Evolutionary conservation across 2,797 vertebrate species (phyloP).

Genomic region (Coluber constrictor): DNA sequence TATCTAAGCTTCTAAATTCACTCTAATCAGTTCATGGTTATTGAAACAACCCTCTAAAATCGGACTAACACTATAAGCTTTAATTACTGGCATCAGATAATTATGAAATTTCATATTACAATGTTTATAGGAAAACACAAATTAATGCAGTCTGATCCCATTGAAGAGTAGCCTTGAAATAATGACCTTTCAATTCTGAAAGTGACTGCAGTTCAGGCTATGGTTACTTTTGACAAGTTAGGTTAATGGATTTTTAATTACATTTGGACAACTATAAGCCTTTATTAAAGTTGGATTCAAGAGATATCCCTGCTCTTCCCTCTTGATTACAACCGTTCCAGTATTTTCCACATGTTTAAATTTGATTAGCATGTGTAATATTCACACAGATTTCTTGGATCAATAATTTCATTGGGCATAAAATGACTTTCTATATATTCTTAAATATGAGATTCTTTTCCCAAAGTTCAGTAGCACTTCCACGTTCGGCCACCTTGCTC

Average conservation of each 20-base stretch:
- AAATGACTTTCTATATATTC: background rate
- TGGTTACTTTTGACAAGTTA: constrained; percentile 28
- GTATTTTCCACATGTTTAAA: background rate
- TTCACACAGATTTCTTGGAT: background rate
- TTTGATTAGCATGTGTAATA: too few relatives aligned
- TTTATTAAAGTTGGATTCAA: background rate
- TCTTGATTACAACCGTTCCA: background rate
- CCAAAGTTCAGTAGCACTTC: background rate
- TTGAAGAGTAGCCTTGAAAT: constrained; percentile 29
- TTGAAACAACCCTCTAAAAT: constrained; percentile 25
- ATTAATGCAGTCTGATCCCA: constrained; percentile 25
- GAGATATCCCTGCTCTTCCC: background rate
- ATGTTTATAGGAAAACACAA: constrained; percentile 13
- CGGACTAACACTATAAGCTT: constrained; percentile 24
- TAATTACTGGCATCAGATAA: constrained; percentile 24
- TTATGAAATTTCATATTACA: constrained; percentile 25
- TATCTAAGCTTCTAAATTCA: constrained; percentile 38
- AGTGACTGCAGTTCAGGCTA: background rate
- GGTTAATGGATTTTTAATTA: constrained; percentile 3
- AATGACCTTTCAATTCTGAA: background rate
- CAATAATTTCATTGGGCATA: background rate
- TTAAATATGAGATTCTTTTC: background rate
- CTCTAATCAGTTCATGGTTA: constrained; percentile 18
- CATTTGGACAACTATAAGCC: background rate
- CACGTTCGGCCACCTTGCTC: background rate